Percentiles rank a stretch among this genome's conserved stretches.
phyloP scores from a whole-genome alignment of 2,888 invertebrate genomes.

The Sarcophaga carnaria region DNA sequence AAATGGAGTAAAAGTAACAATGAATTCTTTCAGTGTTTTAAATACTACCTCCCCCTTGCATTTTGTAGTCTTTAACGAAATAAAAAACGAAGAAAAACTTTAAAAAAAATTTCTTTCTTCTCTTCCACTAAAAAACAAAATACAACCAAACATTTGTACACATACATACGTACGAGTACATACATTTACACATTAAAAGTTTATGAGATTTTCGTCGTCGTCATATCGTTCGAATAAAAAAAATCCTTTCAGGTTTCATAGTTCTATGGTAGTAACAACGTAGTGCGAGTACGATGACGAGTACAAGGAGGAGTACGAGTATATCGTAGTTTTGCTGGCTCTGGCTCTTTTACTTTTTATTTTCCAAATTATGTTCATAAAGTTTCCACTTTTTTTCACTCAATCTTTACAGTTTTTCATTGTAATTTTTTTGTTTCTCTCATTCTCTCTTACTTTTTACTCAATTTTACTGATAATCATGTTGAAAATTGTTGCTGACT shows the following conservation, averaged over 20 bases:
- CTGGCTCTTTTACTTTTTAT: conserved; percentile 29
- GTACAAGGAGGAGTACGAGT: background rate
- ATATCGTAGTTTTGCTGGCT: background rate
- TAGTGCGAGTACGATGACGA: background rate
- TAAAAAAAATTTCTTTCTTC: conserved; percentile 9
- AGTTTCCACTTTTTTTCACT: conserved; percentile 43
- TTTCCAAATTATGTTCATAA: conserved; percentile 58
- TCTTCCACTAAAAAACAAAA: background rate
- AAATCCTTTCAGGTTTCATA: conserved; percentile 25
- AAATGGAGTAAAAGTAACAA: background rate
- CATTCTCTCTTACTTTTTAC: background rate
- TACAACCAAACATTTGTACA: background rate
- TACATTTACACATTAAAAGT: conserved; percentile 65
- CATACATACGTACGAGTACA: background rate
- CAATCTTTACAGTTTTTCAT: background rate
- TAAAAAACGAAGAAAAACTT: conserved; percentile 30
- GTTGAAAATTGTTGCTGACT: conserved; percentile 59
- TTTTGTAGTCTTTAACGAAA: background rate
- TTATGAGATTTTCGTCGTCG: conserved; percentile 68
- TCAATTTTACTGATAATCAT: conserved; percentile 50
- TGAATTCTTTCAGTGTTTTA: background rate
- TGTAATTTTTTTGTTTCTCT: background rate
- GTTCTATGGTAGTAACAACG: background rate
- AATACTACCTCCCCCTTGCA: background rate
- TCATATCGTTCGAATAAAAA: conserved; percentile 57